phyloP scores from a whole-genome alignment of 2,888 invertebrate genomes.

The Caradrina kadenii region DNA sequence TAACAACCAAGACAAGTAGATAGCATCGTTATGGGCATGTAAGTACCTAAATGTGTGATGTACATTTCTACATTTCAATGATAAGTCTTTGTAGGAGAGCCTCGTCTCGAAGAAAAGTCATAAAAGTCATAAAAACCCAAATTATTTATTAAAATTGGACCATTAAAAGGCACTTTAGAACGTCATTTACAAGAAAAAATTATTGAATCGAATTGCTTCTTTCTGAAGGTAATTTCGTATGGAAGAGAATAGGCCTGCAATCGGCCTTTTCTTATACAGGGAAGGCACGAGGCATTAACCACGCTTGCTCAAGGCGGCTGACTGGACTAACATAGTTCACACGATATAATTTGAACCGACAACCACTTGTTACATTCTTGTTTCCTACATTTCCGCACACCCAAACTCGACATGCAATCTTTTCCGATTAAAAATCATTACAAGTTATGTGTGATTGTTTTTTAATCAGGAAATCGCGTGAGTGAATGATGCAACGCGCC shows the following conservation, averaged over 20 bases:
- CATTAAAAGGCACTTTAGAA: too few species aligned
- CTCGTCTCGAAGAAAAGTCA: background rate
- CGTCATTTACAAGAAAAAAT: too few species aligned
- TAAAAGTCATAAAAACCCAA: too few species aligned
- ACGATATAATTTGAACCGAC: constrained; percentile 18
- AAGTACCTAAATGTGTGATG: background rate
- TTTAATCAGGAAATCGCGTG: constrained; percentile 66
- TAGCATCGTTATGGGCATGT: constrained; percentile 1
- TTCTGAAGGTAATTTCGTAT: too few species aligned
- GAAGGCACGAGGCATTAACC: too few species aligned
- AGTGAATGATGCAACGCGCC: constrained; percentile 53
- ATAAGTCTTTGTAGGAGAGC: too few species aligned
- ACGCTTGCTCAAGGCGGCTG: too few species aligned
- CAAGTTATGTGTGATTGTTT: constrained; percentile 42
- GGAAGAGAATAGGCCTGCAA: too few species aligned
- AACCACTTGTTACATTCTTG: constrained; percentile 18
- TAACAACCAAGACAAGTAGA: background rate
- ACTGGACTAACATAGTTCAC: constrained; percentile 17
- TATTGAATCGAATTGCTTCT: too few species aligned
- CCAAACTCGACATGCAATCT: constrained; percentile 38
- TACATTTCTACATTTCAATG: too few species aligned
- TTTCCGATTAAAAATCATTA: constrained; percentile 49
- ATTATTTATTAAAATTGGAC: too few species aligned
- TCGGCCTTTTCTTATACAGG: too few species aligned
- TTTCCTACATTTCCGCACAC: constrained; percentile 35